Evolutionary conservation across 2,113 vertebrate genomes (phyloP).

Genomic region (Melanerpes formicivorus): DNA sequence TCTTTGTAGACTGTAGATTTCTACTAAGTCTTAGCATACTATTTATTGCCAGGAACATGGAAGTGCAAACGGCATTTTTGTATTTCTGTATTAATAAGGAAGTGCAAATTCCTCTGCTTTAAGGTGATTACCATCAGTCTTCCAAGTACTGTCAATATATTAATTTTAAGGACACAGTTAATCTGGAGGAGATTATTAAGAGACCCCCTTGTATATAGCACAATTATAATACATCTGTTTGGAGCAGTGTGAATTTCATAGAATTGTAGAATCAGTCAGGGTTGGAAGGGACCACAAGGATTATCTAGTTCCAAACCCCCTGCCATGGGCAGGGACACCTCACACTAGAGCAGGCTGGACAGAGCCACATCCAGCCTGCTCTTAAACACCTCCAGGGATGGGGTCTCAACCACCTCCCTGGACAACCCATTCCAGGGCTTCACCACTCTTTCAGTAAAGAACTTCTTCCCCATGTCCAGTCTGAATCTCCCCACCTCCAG

Average conservation of each 20-base stretch:
- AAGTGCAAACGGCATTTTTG: background rate
- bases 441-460: too few relatives aligned
- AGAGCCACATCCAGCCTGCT: too few relatives aligned
- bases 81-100: background rate
- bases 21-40: background rate
- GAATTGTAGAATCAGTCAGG: too few relatives aligned
- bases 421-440: too few relatives aligned
- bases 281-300: too few relatives aligned
- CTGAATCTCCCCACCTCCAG: too few relatives aligned
- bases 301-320: too few relatives aligned
- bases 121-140: background rate
- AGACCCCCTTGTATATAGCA: background rate
- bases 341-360: too few relatives aligned
- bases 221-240: background rate
- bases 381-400: too few relatives aligned
- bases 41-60: background rate
- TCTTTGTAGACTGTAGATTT: background rate
- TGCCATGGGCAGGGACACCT: too few relatives aligned
- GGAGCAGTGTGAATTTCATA: background rate
- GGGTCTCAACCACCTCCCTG: too few relatives aligned
- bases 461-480: too few relatives aligned
- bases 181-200: background rate
- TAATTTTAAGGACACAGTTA: background rate
- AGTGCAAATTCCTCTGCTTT: background rate
- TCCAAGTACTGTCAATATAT: background rate